Evolutionary conservation across 2,888 invertebrate genomes (phyloP), one percentile per base, ranked within the genome.

Genomic region (Gortyna flavago): DNA sequence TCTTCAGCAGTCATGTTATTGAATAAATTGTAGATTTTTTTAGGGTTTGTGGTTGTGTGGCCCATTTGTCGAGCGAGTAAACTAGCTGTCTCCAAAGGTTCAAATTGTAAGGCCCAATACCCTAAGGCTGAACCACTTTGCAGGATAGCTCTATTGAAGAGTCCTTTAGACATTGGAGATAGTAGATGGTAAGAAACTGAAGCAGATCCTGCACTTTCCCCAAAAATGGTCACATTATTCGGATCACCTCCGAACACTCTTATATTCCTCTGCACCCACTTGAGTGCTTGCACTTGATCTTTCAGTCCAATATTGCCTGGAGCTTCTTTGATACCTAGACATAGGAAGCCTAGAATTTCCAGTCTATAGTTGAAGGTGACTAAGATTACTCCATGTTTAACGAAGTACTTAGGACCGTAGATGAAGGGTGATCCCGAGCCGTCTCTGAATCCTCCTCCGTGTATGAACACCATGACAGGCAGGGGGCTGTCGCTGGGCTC

Each of bases 401-500:
- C 83, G 35, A 96, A 87, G 78, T 94, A 94, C 59, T 95, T 93
- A 0, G 96, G 95, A 25, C 96, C 96, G 72, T 96, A 96, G 16
- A 96, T 77, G 57, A 93, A 92, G 2, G 94, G 93, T 0, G 95
- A 93, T 3, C 93, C 94, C 0, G 96, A 96, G 0, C 96, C 96
- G 41, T 95, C 95, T 41, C 95, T 88, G 83, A 94, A 96, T 0
- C 96, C 96, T 32, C 96, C 96, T 29, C 96, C 96, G 64, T 96
- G 96, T 82, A 96, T 93, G 85, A 94, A 96, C 1, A 96, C 93
- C 95, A 96, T 96, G 54, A 96, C 96, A 6, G 96, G 96, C 1
- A 90, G 89, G 0, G 87, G 89, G 6, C 87, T 61, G 9, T 78
- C 59, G 8, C 79, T 48, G 4, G 76, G 66, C 25, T 87, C 78